Evolutionary conservation across 2,888 invertebrate species (phyloP).

Genomic region (Caenorhabditis uteleia): DNA sequence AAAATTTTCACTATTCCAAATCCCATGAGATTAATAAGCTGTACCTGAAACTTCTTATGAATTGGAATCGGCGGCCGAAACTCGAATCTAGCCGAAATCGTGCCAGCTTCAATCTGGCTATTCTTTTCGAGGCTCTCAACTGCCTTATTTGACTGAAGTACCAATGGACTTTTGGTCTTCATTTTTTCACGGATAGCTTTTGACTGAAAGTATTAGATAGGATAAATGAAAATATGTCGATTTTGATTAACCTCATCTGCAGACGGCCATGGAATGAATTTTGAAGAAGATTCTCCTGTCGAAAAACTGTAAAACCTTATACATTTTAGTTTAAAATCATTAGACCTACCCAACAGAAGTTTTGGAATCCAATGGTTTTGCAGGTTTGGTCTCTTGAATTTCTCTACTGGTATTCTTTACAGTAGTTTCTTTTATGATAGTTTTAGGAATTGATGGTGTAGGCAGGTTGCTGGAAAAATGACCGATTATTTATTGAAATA

Average conservation of each 20-base stretch:
- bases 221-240: background rate
- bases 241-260: slow-evolving; percentile 56
- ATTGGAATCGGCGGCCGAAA: slow-evolving; percentile 36
- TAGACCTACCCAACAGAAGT: too few relatives aligned
- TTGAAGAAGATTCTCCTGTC: slow-evolving; percentile 40
- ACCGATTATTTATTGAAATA: background rate
- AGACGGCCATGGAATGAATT: slow-evolving; percentile 68
- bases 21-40: slow-evolving; percentile 1
- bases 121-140: slow-evolving; percentile 19
- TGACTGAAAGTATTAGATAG: slow-evolving; percentile 30
- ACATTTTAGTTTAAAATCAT: too few relatives aligned
- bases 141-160: slow-evolving; percentile 16
- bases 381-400: too few relatives aligned
- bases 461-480: background rate
- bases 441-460: slow-evolving; percentile 1
- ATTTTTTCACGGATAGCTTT: slow-evolving; percentile 42
- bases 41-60: slow-evolving; percentile 35
- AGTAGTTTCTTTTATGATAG: slow-evolving; percentile 2
- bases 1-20: background rate
- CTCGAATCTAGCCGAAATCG: background rate
- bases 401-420: too few relatives aligned
- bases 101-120: background rate
- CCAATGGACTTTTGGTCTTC: slow-evolving; percentile 31
- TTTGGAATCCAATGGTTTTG: too few relatives aligned
- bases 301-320: too few relatives aligned